Conservation (phyloP, 2,797 vertebrate species). For the Pipistrellus nathusii region DNA sequence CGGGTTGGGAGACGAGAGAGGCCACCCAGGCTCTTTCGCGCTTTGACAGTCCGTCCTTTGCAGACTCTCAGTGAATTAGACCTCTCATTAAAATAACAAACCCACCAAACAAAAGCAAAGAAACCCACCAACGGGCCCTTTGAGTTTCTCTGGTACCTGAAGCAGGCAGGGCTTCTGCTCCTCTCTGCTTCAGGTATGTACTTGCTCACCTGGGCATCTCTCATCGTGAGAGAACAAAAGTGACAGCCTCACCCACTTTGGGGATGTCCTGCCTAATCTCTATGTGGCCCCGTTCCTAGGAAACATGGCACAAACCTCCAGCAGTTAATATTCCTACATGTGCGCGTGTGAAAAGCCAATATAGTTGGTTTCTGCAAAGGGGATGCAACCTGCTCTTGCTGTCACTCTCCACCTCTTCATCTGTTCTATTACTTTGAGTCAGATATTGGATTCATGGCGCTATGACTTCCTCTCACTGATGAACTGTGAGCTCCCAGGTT, state of each 20-base stretch:
- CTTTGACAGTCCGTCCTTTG: neutral
- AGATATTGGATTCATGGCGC: conserved; percentile 52
- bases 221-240: conserved; percentile 36
- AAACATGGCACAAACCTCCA: neutral
- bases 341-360: neutral
- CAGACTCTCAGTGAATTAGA: neutral
- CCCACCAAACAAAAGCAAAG: conserved; percentile 6
- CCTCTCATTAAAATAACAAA: neutral
- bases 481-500: conserved; percentile 61
- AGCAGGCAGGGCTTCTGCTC: neutral
- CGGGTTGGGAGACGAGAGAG: neutral
- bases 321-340: neutral
- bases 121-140: neutral
- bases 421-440: conserved; percentile 63
- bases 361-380: neutral
- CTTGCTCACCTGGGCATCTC: neutral
- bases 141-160: neutral
- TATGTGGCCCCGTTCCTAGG: conserved; percentile 6
- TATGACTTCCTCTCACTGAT: conserved; percentile 45
- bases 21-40: neutral
- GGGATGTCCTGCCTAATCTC: neutral
- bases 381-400: conserved; percentile 36
- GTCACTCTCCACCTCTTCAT: conserved; percentile 16
- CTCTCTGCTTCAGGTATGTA: conserved; percentile 17
- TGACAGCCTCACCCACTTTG: neutral